phyloP scores from a whole-genome alignment of 2,113 vertebrate genomes.

The Chionis minor region DNA sequence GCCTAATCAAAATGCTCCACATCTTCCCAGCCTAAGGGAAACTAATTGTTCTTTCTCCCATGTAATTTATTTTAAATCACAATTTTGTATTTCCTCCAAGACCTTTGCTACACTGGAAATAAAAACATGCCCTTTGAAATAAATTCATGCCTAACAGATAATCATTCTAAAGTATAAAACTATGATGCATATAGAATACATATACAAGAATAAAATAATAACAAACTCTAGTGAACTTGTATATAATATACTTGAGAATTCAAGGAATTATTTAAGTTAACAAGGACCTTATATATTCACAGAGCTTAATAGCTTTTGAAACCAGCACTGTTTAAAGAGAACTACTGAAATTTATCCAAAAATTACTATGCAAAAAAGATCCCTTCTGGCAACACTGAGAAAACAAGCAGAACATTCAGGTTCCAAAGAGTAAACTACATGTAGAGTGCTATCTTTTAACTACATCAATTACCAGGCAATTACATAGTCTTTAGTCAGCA shows the following conservation, averaged over 20 bases:
- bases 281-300: neutral
- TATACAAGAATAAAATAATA: neutral
- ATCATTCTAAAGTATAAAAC: neutral
- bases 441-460: neutral
- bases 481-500: conserved; percentile 20
- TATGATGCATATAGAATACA: neutral
- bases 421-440: neutral
- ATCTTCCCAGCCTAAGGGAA: neutral
- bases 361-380: conserved; percentile 41
- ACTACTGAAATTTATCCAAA: conserved; percentile 9
- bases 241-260: neutral
- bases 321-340: neutral
- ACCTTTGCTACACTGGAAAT: neutral
- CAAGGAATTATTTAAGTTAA: neutral
- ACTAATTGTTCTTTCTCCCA: neutral
- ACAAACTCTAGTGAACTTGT: neutral
- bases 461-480: conserved; percentile 12
- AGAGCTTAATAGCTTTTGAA: conserved; percentile 15
- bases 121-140: neutral
- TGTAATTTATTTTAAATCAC: neutral
- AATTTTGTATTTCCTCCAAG: neutral
- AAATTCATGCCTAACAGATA: neutral
- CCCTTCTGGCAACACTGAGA: neutral
- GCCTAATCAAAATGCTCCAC: neutral
- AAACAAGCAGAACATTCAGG: neutral